Conservation (phyloP, 2,888 invertebrate species). For the Falcaria lacertinaria region DNA sequence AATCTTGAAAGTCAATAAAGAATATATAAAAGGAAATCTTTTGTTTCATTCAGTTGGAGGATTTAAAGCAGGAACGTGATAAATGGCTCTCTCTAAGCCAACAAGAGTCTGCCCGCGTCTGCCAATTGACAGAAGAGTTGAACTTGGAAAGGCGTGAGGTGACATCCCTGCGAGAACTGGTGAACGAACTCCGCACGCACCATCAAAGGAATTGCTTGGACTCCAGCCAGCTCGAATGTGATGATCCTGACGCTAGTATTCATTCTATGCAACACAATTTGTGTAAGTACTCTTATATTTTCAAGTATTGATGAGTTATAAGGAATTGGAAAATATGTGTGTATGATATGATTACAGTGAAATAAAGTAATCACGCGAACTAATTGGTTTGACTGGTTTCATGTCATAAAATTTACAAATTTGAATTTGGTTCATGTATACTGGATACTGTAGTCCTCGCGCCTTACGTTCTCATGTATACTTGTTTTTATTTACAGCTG, state of each 20-base stretch:
- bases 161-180: constrained; percentile 47
- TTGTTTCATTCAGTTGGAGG: constrained; percentile 56
- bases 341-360: too few relatives aligned
- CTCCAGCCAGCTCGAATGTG: constrained; percentile 60
- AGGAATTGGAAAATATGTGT: too few relatives aligned
- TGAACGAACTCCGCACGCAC: constrained; percentile 55
- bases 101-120: constrained; percentile 40
- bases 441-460: too few relatives aligned
- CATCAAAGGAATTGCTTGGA: constrained; percentile 52
- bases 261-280: constrained; percentile 50
- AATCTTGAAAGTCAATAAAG: too few relatives aligned
- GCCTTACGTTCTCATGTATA: too few relatives aligned
- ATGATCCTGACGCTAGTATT: constrained; percentile 57
- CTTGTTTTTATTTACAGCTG: constrained; percentile 35
- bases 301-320: too few relatives aligned
- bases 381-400: too few relatives aligned
- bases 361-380: too few relatives aligned
- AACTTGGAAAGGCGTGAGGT: constrained; percentile 43
- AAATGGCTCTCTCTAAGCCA: constrained; percentile 51
- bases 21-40: not conserved
- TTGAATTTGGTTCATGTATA: too few relatives aligned
- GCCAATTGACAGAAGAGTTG: constrained; percentile 47
- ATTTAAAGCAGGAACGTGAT: constrained; percentile 60
- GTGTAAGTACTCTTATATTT: too few relatives aligned
- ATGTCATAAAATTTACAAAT: too few relatives aligned